Percentiles rank a stretch among this genome's conserved stretches.
Evolutionary conservation across 37 sponge, comb jelly and placozoan genomes (phyloP).

Genomic region (Theonella swinhoei): DNA sequence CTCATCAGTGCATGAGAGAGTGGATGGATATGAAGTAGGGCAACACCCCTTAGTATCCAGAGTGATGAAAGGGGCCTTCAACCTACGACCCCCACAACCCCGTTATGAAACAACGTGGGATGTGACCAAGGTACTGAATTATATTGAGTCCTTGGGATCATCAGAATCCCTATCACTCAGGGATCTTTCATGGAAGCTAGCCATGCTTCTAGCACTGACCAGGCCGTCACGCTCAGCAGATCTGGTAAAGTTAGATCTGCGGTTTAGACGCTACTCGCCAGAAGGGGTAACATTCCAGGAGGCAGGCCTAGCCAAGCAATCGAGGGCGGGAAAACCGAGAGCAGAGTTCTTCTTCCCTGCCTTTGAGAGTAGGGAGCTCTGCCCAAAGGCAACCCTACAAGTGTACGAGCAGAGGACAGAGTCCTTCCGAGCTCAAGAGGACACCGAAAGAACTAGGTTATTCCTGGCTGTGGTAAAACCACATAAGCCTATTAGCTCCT

Average conservation of each 20-base stretch:
- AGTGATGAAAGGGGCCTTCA: too few relatives aligned
- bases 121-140: slow-evolving; percentile 19
- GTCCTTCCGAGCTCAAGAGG: too few relatives aligned
- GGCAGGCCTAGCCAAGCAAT: slow-evolving; percentile 35
- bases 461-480: slow-evolving; percentile 32
- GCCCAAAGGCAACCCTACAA: slow-evolving; percentile 17
- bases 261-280: background rate
- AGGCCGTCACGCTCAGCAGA: slow-evolving; percentile 38
- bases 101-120: slow-evolving; percentile 40
- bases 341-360: slow-evolving; percentile 35
- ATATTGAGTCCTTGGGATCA: too few relatives aligned
- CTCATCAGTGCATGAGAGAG: slow-evolving; percentile 40
- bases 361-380: slow-evolving; percentile 6
- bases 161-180: too few relatives aligned
- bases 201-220: slow-evolving; percentile 38
- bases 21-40: slow-evolving; percentile 44
- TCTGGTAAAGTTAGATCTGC: too few relatives aligned
- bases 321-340: background rate
- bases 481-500: slow-evolving; percentile 21
- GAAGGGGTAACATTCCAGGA: too few relatives aligned
- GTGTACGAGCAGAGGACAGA: slow-evolving; percentile 12
- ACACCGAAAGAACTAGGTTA: slow-evolving; percentile 6
- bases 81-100: slow-evolving; percentile 30
- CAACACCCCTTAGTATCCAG: too few relatives aligned
- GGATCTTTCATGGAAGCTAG: too few relatives aligned